A percentile compares a stretch with the other conserved stretches of the same genome.
Evolutionary conservation across 2,797 vertebrate genomes (phyloP).

Genomic region (Tamandua tetradactyla): DNA sequence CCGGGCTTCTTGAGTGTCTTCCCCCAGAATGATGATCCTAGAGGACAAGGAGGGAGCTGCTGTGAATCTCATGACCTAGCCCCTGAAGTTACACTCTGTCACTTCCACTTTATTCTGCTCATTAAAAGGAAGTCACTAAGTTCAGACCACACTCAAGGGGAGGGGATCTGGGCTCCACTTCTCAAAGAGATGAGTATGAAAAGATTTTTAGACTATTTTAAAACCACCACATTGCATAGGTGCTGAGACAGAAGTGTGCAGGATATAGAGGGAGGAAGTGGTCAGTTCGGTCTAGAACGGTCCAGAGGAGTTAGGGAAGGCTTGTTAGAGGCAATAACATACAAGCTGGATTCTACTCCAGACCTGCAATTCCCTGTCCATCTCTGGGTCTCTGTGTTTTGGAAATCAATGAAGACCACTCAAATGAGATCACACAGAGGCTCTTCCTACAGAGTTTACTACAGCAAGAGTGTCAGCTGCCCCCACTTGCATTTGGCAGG

Average conservation of each 20-base stretch:
- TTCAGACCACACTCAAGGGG: neutral
- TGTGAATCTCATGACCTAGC: neutral
- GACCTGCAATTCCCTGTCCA: too few species aligned
- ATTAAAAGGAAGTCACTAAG: neutral
- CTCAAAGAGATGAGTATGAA: neutral
- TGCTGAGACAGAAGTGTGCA: neutral
- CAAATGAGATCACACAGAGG: neutral
- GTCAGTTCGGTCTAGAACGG: too few species aligned
- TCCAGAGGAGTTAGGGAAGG: neutral
- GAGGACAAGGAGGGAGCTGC: neutral
- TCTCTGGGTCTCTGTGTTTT: neutral
- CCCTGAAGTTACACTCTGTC: neutral
- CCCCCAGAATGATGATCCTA: neutral
- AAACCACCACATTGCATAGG: rapidly evolving
- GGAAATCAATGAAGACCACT: neutral
- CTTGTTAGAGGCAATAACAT: rapidly evolving
- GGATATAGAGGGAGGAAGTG: neutral
- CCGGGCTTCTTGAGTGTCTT: neutral
- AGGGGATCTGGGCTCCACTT: neutral
- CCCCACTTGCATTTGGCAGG: neutral
- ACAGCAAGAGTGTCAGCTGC: neutral
- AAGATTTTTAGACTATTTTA: neutral
- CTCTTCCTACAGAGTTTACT: neutral
- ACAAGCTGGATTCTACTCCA: neutral
- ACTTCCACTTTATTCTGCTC: neutral